Evolutionary conservation across 2,113 vertebrate species (phyloP).

Genomic region (Furnarius figulus): DNA sequence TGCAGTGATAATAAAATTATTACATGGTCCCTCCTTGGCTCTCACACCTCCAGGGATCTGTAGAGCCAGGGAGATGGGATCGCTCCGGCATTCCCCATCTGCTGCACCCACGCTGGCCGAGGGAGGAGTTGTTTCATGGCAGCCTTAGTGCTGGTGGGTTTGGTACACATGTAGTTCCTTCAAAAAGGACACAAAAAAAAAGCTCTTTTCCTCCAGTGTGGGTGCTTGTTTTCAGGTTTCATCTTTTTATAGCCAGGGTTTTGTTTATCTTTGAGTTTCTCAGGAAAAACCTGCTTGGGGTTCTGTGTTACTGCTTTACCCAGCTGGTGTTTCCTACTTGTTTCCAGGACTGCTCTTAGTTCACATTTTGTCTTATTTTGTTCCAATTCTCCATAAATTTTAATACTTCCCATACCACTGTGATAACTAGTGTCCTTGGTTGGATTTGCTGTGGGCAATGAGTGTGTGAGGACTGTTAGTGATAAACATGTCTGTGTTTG

Average conservation of each 20-base stretch:
- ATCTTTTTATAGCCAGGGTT: neutral
- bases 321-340: neutral
- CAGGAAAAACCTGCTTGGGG: neutral
- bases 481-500: neutral
- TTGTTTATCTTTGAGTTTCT: neutral
- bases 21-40: neutral
- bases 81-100: neutral
- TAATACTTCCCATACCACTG: neutral
- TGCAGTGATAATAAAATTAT: neutral
- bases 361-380: neutral
- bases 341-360: neutral
- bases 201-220: neutral
- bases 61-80: neutral
- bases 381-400: neutral
- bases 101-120: rapidly evolving
- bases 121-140: neutral
- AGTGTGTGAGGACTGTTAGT: neutral
- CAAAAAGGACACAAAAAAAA: neutral
- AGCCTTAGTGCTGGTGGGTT: neutral
- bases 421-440: neutral
- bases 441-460: neutral
- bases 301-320: neutral
- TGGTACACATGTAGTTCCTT: rapidly evolving
- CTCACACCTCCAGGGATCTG: neutral
- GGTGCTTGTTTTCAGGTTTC: neutral